Evolutionary conservation across 1,140 invertebrate species (phyloP), one percentile per base, ranked within the genome.

Genomic region (Prorops nasuta): DNA sequence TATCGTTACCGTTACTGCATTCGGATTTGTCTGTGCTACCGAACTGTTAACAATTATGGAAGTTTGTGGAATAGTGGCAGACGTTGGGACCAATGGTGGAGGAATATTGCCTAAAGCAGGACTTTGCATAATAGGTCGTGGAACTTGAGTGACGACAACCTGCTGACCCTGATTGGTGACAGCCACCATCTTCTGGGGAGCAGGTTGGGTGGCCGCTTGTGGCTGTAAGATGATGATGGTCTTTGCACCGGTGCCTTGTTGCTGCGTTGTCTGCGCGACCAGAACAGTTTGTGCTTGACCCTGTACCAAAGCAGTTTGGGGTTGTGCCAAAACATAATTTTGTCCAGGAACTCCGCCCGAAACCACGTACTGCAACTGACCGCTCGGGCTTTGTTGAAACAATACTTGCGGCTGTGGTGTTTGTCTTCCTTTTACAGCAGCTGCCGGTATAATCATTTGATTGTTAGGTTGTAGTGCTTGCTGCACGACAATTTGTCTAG

Each of bases 151-250:
- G 6, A 85, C 83, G 17, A 86, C 79, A 8, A 85, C 80, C 57
- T 84, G 84, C 54, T 86, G 84, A 0, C 84, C 84, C 52, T 85
- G 84, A 0, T 81, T 81, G 2, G 84, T 84, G n/a, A 86, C 79
- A 28, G 86, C 81, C 1, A 86, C 83, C 60, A 83, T 75, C 55
- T 83, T 83, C 37, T 82, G 82, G 0, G 76, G 64, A 12, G 65
- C 63, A 1, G 54, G 58, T 31, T 67, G 69, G 0, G 71, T 43
- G 15, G 74, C 37, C 0, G 76, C 64, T 54, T 86, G 84, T 19
- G 84, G 85, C 56, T 88, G 86, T 12, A 88, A 61, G 38, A 88
- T 87, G 28, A 88, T 88, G 16, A 88, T 87, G 0, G 86, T 88
- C 56, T 88, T 88, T 0, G 84, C 77, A 10, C 79, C 80, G 0